A percentile compares a stretch with the other conserved stretches of the same genome.
Evolutionary conservation across 1,140 invertebrate species (phyloP).

Genomic region (Lysiphlebus fabarum): DNA sequence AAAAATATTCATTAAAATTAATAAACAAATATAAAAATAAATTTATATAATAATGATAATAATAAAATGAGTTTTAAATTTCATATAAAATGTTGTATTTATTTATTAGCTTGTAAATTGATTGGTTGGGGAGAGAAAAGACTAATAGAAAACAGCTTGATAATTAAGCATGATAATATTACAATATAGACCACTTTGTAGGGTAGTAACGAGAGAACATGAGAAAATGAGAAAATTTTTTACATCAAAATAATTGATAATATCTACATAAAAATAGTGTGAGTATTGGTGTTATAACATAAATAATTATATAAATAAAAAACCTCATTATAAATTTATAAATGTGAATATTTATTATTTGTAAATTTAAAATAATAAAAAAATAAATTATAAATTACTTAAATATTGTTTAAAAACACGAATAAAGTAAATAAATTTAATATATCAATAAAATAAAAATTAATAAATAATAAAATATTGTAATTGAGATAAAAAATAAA

Average conservation of each 20-base stretch:
- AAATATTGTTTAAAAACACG: neutral
- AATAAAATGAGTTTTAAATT: too few species aligned
- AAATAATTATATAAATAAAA: too few species aligned
- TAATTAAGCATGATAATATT: constrained; percentile 9
- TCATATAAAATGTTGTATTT: too few species aligned
- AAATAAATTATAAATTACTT: constrained; percentile 4
- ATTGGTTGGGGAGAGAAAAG: constrained; percentile 3
- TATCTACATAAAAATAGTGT: too few species aligned
- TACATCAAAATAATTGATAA: neutral
- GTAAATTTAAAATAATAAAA: too few species aligned
- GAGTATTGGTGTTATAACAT: too few species aligned
- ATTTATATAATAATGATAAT: too few species aligned
- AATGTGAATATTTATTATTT: too few species aligned
- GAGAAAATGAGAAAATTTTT: neutral
- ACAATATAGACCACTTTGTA: neutral
- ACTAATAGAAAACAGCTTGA: neutral
- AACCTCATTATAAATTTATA: too few species aligned
- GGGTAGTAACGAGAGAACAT: constrained; percentile 5
- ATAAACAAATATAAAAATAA: too few species aligned
- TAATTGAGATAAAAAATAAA: neutral
- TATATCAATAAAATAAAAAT: neutral
- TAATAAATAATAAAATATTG: constrained; percentile 2
- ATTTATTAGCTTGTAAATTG: constrained; percentile 5
- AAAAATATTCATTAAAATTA: too few species aligned
- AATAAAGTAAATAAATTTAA: constrained; percentile 6